phyloP scores from a whole-genome alignment of 2,113 vertebrate genomes.

The Alosa alosa region DNA sequence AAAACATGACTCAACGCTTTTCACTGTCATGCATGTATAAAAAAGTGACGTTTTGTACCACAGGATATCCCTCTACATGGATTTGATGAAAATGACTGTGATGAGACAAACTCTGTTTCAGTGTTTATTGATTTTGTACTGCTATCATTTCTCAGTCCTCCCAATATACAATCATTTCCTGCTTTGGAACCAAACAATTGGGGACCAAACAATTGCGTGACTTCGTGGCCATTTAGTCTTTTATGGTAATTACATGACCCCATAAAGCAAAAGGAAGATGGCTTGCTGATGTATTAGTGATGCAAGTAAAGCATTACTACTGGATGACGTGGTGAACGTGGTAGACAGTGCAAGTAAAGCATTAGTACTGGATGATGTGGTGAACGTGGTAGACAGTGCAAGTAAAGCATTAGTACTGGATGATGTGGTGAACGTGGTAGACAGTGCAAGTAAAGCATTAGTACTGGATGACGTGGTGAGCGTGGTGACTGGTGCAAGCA shows the following conservation, averaged over 20 bases:
- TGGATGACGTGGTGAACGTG: background rate
- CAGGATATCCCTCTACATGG: background rate
- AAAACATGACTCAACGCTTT: background rate
- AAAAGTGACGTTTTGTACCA: background rate
- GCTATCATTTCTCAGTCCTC: background rate
- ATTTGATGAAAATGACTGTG: constrained; percentile 15
- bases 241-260: background rate
- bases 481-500: no score
- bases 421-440: background rate
- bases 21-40: background rate
- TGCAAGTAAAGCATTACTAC: background rate
- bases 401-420: background rate
- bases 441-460: no score
- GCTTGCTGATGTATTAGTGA: background rate
- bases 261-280: background rate
- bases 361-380: no score
- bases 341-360: background rate
- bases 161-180: background rate
- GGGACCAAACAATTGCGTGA: background rate
- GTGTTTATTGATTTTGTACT: background rate
- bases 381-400: background rate
- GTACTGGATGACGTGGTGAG: no score
- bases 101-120: background rate
- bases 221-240: background rate
- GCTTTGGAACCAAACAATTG: background rate